A percentile compares a stretch with the other conserved stretches of the same genome.
phyloP scores from a whole-genome alignment of 2,888 invertebrate species.

The Ametastegia equiseti region DNA sequence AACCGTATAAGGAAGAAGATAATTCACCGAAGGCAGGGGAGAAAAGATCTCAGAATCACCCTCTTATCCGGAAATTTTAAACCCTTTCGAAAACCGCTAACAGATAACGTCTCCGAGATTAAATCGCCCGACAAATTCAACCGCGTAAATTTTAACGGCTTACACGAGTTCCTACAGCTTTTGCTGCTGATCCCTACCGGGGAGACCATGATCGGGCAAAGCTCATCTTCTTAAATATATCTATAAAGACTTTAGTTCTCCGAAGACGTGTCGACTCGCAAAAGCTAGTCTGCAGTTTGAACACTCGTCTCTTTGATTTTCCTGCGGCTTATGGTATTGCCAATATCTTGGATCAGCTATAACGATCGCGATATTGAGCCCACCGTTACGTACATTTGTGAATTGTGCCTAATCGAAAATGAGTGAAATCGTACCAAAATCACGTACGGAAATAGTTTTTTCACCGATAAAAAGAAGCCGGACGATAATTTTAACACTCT shows the following conservation, averaged over 20 bases:
- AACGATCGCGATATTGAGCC: constrained; percentile 16
- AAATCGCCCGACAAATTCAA: constrained; percentile 24
- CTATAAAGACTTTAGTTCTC: not conserved
- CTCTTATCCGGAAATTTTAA: constrained; percentile 41
- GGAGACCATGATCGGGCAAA: not conserved
- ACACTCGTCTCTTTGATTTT: constrained; percentile 20
- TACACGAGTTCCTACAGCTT: constrained; percentile 1
- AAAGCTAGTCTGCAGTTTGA: constrained; percentile 24
- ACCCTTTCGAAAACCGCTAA: constrained; percentile 44
- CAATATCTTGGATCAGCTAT: constrained; percentile 31
- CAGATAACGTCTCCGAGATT: constrained; percentile 36
- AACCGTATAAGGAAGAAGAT: constrained; percentile 19
- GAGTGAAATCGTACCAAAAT: not conserved
- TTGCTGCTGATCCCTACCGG: not conserved
- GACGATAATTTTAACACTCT: constrained; percentile 5
- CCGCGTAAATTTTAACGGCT: constrained; percentile 15
- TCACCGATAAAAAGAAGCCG: not conserved
- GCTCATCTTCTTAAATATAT: not conserved
- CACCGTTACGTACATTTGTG: not conserved
- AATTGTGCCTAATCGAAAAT: no score
- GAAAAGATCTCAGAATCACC: constrained; percentile 27
- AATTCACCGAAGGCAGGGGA: constrained; percentile 7
- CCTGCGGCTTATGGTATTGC: constrained; percentile 18
- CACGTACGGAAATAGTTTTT: not conserved
- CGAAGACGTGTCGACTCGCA: not conserved